Conservation (phyloP, 1,140 invertebrate genomes). For the Drosophila prosaltans region DNA sequence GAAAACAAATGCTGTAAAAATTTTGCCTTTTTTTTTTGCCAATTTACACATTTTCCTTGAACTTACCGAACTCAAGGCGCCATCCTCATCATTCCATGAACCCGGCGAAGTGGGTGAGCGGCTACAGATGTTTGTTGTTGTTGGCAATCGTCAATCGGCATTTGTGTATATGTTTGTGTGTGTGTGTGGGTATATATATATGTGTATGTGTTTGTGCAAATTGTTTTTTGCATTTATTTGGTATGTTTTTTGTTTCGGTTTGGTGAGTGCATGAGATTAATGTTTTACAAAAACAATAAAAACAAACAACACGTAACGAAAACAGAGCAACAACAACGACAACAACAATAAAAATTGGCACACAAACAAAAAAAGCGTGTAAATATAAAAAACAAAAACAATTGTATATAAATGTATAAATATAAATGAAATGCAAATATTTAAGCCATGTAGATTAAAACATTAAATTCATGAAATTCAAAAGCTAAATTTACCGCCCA, state of each 20-base stretch:
- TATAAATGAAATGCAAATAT: not conserved
- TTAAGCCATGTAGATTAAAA: slow-evolving; percentile 10
- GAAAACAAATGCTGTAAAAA: not conserved
- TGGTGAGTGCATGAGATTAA: slow-evolving; percentile 75
- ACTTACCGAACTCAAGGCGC: slow-evolving; percentile 77
- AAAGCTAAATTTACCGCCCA: not conserved
- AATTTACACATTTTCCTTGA: slow-evolving; percentile 2
- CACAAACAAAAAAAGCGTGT: slow-evolving; percentile 41
- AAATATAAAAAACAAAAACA: slow-evolving; percentile 52
- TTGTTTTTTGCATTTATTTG: slow-evolving; percentile 54
- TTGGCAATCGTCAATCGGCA: slow-evolving; percentile 14
- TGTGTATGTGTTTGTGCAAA: slow-evolving; percentile 48
- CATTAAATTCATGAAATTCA: slow-evolving; percentile 11
- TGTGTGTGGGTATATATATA: slow-evolving; percentile 32
- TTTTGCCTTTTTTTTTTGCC: not conserved
- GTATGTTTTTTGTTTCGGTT: slow-evolving; percentile 27
- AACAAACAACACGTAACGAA: slow-evolving; percentile 71
- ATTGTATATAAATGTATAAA: slow-evolving; percentile 34
- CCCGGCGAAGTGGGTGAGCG: slow-evolving; percentile 81
- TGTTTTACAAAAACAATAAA: slow-evolving; percentile 76
- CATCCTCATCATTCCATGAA: slow-evolving; percentile 83
- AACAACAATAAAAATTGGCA: slow-evolving; percentile 38
- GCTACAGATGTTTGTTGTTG: slow-evolving; percentile 50
- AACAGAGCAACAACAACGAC: slow-evolving; percentile 62
- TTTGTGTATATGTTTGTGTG: slow-evolving; percentile 36